Base-by-base conservation (phyloP, 30 jellyfish, hydroid and myxozoan genomes). In the Cassiopea andromeda region DNA sequence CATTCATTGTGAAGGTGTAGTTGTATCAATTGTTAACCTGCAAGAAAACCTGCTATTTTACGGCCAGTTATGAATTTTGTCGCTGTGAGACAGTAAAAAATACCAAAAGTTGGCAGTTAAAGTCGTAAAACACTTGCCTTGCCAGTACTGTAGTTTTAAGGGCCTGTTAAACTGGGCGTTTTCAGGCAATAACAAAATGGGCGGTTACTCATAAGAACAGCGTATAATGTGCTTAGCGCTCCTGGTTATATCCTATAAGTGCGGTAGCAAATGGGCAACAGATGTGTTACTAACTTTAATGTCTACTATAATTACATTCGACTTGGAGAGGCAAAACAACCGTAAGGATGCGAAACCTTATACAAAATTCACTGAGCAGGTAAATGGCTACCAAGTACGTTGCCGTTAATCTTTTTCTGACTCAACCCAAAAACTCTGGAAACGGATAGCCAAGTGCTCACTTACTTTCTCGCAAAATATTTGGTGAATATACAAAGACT, bases 1-100 rank as follows among this genome's bases (percentile, higher is more conserved):
- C 96, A 91, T 95, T 95, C 99, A 95, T 95, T 10, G 4, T 72
- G 48, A 2, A 54, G 0, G 64, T 72, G 17, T 72, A 72, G 50
- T 2, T 54, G 0, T 72, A 27, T 72, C 54, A 72, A 47, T 54
- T 27, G 81, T 49, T 10, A 72, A 27, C 81, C 81, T 72, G 81
- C 12, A 17, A 27, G 12, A 72, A 49, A 16, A 72, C 17, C 2
- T 1, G 81, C 12, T 27, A 17, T 1, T 4, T 13, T 49, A 10
- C 50, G 48, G 81, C 50, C 12, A 54, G 64, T 10, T 54, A 54
- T 6, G 64, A 54, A 54, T 54, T 3, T 54, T 54, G 10, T 54
- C 64, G 12, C 10, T 54, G 12, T 54, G 10, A 54, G 0, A 54
- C 64, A 10, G 12, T 54, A 54, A 6, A 54, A 27, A 27, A 27